Base-by-base conservation (phyloP, 2,797 vertebrate genomes). In the Chelon auratus region DNA sequence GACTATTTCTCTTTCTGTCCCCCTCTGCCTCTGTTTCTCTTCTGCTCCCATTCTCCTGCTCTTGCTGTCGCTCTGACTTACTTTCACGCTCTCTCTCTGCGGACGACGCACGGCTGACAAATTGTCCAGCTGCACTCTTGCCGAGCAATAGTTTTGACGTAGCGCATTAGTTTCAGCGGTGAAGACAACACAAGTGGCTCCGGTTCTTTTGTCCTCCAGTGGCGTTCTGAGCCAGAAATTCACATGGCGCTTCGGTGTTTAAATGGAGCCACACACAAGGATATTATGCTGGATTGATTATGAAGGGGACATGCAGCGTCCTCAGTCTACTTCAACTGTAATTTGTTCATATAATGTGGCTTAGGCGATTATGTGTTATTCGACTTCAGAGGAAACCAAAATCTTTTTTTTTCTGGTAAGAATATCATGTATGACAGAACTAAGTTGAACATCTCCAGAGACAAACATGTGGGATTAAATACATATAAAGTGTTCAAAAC, bases 191-290 rank as follows among this genome's bases (percentile, higher is more conserved):
- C 68, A 54, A 84, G 65, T 50, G 72, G 61, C 71, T 85, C 50
- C 62, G 62, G 26, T 78, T 84, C 5, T 75, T 79, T 82, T 50
- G 77, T 81, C 17, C 36, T 37, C 39, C 37, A 71, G 0, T n/a
- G 4, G 45, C 13, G 17, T 61, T 67, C 40, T 4, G 52, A 55
- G 78, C 64, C 75, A 75, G 22, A 77, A 65, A 66, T 85, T 77
- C 71, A 72, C 58, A 69, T 65, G 55, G 61, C 51, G 57, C 64
- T 56, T 80, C 45, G 45, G 66, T 37, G 65, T 20, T 77, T 60
- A 72, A 84, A 56, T 70, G 68, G 81, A 78, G 75, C 68, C 72
- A 70, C 81, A 77, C 69, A 79, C 64, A 67, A 78, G 62, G 63
- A 74, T 53, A 69, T 86, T 69, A 77, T 60, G 42, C 55, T 52